Base-by-base conservation (phyloP, 2,113 vertebrate genomes). In the Pelodiscus sinensis region DNA sequence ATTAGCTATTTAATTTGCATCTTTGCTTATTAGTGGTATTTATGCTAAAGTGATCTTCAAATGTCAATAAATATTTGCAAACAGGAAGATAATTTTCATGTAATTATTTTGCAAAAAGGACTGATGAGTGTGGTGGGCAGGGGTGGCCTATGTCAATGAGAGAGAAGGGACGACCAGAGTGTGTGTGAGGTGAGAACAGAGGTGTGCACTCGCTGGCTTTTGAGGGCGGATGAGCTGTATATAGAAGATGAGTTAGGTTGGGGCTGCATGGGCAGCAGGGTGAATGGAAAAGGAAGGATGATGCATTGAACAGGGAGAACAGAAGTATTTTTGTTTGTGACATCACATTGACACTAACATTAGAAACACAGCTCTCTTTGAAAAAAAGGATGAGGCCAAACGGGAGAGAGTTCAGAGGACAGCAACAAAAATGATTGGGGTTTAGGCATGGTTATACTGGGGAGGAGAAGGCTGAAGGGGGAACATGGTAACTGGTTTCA, bases 1-100 rank as follows among this genome's bases (percentile, higher is more conserved):
- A 94, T 94, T 75, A 81, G 78, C 8, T 9, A 71, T 79, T 90
- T 83, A 73, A 90, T 87, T 94, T 54, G 15, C 51, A 25, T 56
- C 79, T 84, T 54, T 51, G n/a, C 29, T 93, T 87, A 95, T 94
- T 90, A 93, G 88, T 4, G 60, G 56, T 81, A 80, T 78, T 82
- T 91, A 88, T 92, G 84, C 92, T 85, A 68, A 75, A 88, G 54
- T 35, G 71, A 92, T 71, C 79, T 92, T 86, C 18, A 29, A 93
- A 89, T 92, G 86, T 73, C 88, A 80, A 81, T 84, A 84, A 88
- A 73, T 4, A 0, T 60, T 35, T 80, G 86, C 73, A 90, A 92
- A 92, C 29, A 80, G 80, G 65, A 35, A 35, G 65, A 71, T 71
- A 71, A 77, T 73, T 24, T 82, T 81, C 0, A 0, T 83, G 80